Conservation (phyloP, 1,140 invertebrate genomes). For the Teleogryllus occipitalis region DNA sequence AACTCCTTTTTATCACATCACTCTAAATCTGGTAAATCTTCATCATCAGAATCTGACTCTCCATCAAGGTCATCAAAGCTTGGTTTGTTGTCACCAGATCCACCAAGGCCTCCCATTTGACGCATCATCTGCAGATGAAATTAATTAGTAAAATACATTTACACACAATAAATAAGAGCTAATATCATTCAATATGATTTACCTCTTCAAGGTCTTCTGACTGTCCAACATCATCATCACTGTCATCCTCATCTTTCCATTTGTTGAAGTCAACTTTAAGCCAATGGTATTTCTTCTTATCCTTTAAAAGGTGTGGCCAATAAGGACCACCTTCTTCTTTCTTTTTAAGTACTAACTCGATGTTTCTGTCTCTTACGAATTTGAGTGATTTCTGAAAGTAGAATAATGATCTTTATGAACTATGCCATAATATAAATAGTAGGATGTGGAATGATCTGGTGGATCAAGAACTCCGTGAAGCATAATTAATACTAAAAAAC, state of each 20-base stretch:
- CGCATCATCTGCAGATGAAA: conserved; percentile 47
- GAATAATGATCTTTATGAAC: too few relatives aligned
- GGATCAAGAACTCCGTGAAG: too few relatives aligned
- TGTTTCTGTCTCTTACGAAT: conserved; percentile 54
- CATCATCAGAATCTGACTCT: conserved; percentile 47
- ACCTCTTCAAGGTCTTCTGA: conserved; percentile 51
- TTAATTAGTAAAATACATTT: background rate
- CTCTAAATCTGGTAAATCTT: conserved; percentile 47
- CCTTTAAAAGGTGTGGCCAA: conserved; percentile 82
- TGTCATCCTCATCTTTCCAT: conserved; percentile 92
- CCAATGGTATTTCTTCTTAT: conserved; percentile 88
- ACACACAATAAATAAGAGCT: background rate
- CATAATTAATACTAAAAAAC: too few relatives aligned
- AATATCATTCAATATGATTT: conserved; percentile 27
- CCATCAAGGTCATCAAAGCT: conserved; percentile 42
- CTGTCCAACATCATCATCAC: conserved; percentile 49
- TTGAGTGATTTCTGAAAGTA: conserved; percentile 45
- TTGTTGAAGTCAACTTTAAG: conserved; percentile 94
- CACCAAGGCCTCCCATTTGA: conserved; percentile 34
- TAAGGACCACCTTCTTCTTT: conserved; percentile 69
- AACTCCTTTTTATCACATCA: conserved; percentile 25
- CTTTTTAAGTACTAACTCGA: conserved; percentile 56
- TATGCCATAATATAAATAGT: too few relatives aligned
- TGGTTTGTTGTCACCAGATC: conserved; percentile 34
- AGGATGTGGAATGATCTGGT: too few relatives aligned